Evolutionary conservation across 2,113 vertebrate genomes (phyloP).

Genomic region (Pseudorectes ferrugineus): DNA sequence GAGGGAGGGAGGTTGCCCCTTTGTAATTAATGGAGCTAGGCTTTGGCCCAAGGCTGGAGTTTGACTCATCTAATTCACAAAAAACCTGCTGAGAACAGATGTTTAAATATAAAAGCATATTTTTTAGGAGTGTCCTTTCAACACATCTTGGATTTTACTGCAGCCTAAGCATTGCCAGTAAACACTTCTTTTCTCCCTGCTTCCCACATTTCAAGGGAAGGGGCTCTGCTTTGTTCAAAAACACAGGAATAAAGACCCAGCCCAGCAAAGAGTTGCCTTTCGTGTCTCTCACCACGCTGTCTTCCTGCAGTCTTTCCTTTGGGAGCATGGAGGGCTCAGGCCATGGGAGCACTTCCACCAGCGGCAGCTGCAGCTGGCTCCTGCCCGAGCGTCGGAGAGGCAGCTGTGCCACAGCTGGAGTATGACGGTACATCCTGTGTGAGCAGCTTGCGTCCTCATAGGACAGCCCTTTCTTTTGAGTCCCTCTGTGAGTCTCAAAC

Average conservation of each 20-base stretch:
- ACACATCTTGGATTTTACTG: neutral
- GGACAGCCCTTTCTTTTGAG: neutral
- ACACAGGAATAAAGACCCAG: neutral
- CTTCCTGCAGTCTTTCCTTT: neutral
- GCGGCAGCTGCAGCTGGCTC: neutral
- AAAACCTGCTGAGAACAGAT: slow-evolving; percentile 1
- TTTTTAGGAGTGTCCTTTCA: neutral
- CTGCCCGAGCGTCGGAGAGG: accelerated
- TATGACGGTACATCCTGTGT: accelerated
- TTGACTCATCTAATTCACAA: slow-evolving; percentile 11
- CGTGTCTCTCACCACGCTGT: accelerated
- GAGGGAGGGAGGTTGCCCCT: neutral
- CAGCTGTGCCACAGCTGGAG: slow-evolving; percentile 17
- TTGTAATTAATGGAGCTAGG: neutral
- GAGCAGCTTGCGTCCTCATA: neutral
- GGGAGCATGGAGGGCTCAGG: accelerated
- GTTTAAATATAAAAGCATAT: slow-evolving; percentile 4
- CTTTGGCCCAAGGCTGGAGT: neutral
- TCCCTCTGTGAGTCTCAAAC: neutral
- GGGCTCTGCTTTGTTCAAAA: neutral
- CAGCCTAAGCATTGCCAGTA: neutral
- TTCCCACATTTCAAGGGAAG: neutral
- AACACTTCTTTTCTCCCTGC: neutral
- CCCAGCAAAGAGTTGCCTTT: neutral
- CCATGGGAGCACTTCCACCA: accelerated